Conservation (phyloP, 2,888 invertebrate species). For the Salpingus planirostris region DNA sequence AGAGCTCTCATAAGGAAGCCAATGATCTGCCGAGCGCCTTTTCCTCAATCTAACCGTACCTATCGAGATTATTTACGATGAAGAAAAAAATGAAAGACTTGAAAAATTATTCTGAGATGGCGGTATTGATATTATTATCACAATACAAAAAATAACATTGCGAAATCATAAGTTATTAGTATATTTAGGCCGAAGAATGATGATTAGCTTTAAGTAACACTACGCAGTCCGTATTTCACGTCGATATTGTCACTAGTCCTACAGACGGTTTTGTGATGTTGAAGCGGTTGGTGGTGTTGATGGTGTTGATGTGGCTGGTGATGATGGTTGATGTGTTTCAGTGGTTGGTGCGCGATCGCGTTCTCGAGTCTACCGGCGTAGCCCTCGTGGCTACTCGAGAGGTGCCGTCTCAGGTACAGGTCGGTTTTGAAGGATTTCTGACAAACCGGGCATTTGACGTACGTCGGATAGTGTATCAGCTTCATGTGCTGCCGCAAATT, state of each 20-base stretch:
- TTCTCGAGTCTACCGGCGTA: too few relatives aligned
- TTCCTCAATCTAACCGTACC: too few relatives aligned
- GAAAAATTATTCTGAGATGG: too few relatives aligned
- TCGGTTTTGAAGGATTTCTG: constrained; percentile 56
- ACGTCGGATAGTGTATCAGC: constrained; percentile 55
- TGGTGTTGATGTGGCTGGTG: too few relatives aligned
- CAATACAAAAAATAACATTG: neutral
- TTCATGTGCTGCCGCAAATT: constrained; percentile 58
- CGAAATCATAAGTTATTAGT: neutral
- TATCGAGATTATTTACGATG: neutral
- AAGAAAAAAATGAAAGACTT: neutral
- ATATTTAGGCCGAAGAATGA: too few relatives aligned
- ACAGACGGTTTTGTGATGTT: neutral
- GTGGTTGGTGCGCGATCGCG: too few relatives aligned
- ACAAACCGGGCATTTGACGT: constrained; percentile 52
- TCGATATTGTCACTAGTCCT: constrained; percentile 2
- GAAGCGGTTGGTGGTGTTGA: too few relatives aligned
- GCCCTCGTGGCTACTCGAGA: constrained; percentile 47
- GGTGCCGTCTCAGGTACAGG: constrained; percentile 52
- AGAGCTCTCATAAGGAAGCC: constrained; percentile 24
- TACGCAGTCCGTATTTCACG: constrained; percentile 11
- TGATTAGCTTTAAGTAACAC: constrained; percentile 8
- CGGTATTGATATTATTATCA: too few relatives aligned
- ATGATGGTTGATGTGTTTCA: too few relatives aligned
- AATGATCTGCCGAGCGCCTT: constrained; percentile 27